These are phyloP conservation scores for Lonchura striata DNA, from an alignment of 2,113 vertebrate species.

Conservation along the genomic window DNA sequence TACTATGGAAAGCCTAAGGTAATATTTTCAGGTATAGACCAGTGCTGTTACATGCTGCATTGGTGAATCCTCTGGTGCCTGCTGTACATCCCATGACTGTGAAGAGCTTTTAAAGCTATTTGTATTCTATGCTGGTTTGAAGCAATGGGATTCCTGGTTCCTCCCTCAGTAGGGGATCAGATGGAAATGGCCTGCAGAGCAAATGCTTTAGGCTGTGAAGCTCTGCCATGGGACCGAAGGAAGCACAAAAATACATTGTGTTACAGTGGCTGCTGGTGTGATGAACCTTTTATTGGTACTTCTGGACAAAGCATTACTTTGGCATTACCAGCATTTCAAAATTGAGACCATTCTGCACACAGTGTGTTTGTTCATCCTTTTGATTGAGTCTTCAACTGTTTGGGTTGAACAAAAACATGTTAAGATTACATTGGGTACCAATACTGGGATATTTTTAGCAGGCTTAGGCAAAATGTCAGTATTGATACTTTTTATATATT, in stretches of 20 bases:
- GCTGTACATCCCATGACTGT: not conserved
- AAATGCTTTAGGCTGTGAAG: not conserved
- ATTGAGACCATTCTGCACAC: not conserved
- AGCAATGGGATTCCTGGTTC: not conserved
- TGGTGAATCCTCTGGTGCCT: not conserved
- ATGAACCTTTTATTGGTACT: not conserved
- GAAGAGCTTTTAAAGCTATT: not conserved
- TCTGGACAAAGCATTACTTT: not conserved
- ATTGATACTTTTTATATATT: not conserved
- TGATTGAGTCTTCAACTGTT: not conserved
- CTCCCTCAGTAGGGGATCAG: not conserved
- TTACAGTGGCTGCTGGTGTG: not conserved
- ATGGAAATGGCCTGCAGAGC: not conserved
- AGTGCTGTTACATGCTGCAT: not conserved
- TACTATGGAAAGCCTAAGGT: not conserved
- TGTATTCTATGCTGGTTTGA: not conserved
- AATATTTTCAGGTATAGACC: not conserved
- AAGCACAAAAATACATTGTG: not conserved
- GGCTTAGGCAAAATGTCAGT: not conserved
- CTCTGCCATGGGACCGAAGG: not conserved
- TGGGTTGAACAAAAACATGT: not conserved
- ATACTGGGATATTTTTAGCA: not conserved
- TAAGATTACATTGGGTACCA: not conserved
- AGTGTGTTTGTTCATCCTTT: not conserved
- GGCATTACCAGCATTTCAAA: not conserved